phyloP scores from a whole-genome alignment of 2,888 invertebrate genomes.

The Clusia tigrina region DNA sequence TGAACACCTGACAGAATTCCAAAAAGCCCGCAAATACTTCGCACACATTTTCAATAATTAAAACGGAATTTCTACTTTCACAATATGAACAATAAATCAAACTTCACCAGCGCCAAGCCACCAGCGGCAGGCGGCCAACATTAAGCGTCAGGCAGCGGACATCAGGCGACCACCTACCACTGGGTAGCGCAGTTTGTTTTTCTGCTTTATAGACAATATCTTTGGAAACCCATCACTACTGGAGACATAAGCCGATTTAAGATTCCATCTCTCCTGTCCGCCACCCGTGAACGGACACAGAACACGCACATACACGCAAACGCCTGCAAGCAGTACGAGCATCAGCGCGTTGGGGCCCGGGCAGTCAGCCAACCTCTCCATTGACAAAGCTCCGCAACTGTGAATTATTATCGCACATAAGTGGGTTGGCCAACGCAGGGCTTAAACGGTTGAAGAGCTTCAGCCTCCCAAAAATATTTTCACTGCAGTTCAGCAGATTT shows the following conservation, averaged over 20 bases:
- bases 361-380: too few relatives aligned
- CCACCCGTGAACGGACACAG: constrained; percentile 8
- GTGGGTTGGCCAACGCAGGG: constrained; percentile 10
- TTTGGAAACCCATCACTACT: constrained; percentile 42
- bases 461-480: constrained; percentile 45
- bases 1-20: too few relatives aligned
- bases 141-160: too few relatives aligned
- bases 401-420: constrained; percentile 27
- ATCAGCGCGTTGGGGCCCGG: neutral
- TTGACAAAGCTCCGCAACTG: too few relatives aligned
- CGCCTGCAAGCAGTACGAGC: neutral
- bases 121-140: too few relatives aligned
- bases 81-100: too few relatives aligned
- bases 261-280: constrained; percentile 38
- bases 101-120: too few relatives aligned
- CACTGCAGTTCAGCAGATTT: constrained; percentile 59
- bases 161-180: too few relatives aligned
- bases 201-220: neutral
- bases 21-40: too few relatives aligned
- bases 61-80: too few relatives aligned
- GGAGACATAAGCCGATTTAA: constrained; percentile 63
- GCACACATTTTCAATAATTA: too few relatives aligned
- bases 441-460: neutral
- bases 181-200: neutral
- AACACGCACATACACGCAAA: neutral